Evolutionary conservation across 2,113 vertebrate genomes (phyloP), one percentile per base, ranked within the genome.

Genomic region (Siniperca chuatsi): DNA sequence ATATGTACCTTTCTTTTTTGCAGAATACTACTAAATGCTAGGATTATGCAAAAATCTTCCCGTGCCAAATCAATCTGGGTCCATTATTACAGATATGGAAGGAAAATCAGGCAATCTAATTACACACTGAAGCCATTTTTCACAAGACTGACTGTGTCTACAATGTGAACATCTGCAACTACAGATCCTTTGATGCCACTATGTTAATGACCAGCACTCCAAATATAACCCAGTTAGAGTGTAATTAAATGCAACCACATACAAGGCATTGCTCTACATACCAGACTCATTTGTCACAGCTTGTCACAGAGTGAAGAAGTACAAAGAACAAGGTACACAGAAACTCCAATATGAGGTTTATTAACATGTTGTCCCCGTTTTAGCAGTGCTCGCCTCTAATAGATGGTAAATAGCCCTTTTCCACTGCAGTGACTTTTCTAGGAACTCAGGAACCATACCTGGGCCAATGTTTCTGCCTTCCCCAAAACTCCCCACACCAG

Each of bases 141-240:
- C 50, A 68, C 62, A 60, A 9, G 48, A 42, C 15, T 65, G 16
- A 75, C 25, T n/a, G 16, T 18, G 29, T 70, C 37, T 29, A 42
- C 64, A 60, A 40, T 46, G 54, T 18, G 61, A 85, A 70, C 33
- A 55, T 50, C 62, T 66, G 25, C 73, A 81, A 44, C 33, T 54
- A 6, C 42, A 55, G 4, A 83, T 64, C 79, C 79, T 85, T 90
- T 77, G 79, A 85, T 87, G 77, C 48, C 25, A 42, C 52, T 13
- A 29, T 75, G 73, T 61, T 87, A 87, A 82, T 75, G 66, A 84
- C 70, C 50, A 37, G 10, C 23, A 23, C 18, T 44, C 54, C 18
- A 76, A 29, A 80, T 61, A 75, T 80, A 83, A 77, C 79, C 79
- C 62, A 13, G 25, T 74, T 79, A 66, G 44, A 42, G 21, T 2